These are phyloP conservation scores for Ctenicera cuprea DNA, from an alignment of 2,888 invertebrate genomes.

Conservation along the genomic window DNA sequence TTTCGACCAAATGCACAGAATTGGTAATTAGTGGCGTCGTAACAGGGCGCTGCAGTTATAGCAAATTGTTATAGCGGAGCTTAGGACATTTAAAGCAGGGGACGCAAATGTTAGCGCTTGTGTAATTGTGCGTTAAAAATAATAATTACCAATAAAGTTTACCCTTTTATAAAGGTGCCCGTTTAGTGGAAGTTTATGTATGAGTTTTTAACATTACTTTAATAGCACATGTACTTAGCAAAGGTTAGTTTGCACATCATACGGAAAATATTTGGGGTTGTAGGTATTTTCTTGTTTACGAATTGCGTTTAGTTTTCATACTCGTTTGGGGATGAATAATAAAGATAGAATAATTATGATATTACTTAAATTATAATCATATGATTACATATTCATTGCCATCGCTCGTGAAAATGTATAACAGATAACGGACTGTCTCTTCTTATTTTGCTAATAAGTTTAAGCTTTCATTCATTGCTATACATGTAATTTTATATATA, in stretches of 20 bases:
- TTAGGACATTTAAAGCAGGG: conserved; percentile 7
- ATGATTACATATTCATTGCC: too few species aligned
- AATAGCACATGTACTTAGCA: neutral
- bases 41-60: conserved; percentile 23
- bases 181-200: neutral
- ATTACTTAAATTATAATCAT: too few species aligned
- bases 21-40: conserved; percentile 25
- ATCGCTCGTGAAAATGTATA: too few species aligned
- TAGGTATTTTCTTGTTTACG: too few species aligned
- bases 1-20: conserved; percentile 31
- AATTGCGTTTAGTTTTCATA: too few species aligned
- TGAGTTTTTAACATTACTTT: neutral
- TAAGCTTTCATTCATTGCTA: too few species aligned
- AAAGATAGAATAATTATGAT: too few species aligned
- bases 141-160: conserved; percentile 30
- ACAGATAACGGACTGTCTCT: too few species aligned
- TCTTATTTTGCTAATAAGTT: too few species aligned
- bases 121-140: conserved; percentile 19
- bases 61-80: conserved; percentile 17
- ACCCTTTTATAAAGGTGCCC: conserved; percentile 6
- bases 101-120: conserved; percentile 27
- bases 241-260: neutral
- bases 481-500: too few species aligned
- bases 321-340: too few species aligned
- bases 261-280: too few species aligned